Percentiles rank a stretch among this genome's conserved stretches.
Evolutionary conservation across 2,888 invertebrate genomes (phyloP).

Genomic region (Phania funesta): DNA sequence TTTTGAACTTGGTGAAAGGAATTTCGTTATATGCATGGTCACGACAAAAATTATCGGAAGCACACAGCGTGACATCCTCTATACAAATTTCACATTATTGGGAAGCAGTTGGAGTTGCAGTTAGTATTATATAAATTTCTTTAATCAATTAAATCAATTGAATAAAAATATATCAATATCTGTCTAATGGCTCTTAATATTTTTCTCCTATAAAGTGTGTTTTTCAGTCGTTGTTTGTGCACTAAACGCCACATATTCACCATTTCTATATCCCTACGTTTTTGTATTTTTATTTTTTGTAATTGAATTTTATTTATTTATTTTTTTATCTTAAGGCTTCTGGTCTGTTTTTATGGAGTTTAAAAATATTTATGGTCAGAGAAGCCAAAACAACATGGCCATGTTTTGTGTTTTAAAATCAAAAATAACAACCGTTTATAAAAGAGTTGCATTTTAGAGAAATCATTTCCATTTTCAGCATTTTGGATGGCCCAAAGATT

Average conservation of each 20-base stretch:
- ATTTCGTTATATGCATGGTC: too few species aligned
- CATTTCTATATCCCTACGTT: slow-evolving; percentile 1
- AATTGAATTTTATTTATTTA: slow-evolving; percentile 24
- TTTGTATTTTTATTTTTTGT: slow-evolving; percentile 48
- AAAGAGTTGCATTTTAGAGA: slow-evolving; percentile 51
- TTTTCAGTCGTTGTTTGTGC: neutral
- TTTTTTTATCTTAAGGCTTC: slow-evolving; percentile 31
- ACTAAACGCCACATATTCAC: neutral
- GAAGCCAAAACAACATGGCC: slow-evolving; percentile 61
- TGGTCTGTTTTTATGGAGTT: slow-evolving; percentile 52
- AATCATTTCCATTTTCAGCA: slow-evolving; percentile 50
- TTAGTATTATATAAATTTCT: too few species aligned
- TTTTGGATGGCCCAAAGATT: slow-evolving; percentile 11
- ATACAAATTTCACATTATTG: too few species aligned
- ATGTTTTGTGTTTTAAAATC: slow-evolving; percentile 52
- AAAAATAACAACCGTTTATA: slow-evolving; percentile 31
- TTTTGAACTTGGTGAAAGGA: too few species aligned
- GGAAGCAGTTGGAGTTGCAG: too few species aligned
- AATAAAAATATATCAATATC: neutral
- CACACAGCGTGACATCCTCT: too few species aligned
- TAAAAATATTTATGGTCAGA: slow-evolving; percentile 66
- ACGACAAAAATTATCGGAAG: too few species aligned
- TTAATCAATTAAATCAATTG: too few species aligned
- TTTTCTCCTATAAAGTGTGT: too few species aligned
- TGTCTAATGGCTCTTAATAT: too few species aligned